Evolutionary conservation across 2,888 invertebrate species (phyloP).

Genomic region (Synergus laeviventris): DNA sequence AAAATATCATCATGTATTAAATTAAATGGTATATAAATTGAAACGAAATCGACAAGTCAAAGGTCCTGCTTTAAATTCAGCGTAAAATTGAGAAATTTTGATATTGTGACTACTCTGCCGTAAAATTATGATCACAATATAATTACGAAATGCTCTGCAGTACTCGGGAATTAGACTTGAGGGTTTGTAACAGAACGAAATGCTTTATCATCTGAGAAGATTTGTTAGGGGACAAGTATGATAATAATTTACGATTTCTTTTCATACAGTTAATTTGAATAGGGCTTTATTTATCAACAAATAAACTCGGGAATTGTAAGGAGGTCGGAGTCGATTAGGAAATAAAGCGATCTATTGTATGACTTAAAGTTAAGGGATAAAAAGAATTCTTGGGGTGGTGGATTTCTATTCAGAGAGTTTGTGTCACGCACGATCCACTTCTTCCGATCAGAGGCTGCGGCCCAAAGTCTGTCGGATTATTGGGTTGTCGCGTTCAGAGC

Average conservation of each 20-base stretch:
- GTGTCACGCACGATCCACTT: slow-evolving; percentile 62
- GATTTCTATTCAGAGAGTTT: slow-evolving; percentile 70
- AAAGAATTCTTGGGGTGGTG: slow-evolving; percentile 70
- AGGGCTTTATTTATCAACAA: slow-evolving; percentile 5
- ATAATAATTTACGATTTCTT: not conserved
- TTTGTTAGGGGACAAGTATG: no score
- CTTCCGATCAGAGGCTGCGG: slow-evolving; percentile 62
- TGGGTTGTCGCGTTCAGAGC: slow-evolving; percentile 63
- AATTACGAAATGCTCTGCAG: slow-evolving; percentile 29
- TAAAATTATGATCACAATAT: not conserved
- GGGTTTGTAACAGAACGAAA: not conserved
- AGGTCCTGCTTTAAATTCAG: not conserved
- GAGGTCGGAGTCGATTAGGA: not conserved
- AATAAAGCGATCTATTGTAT: slow-evolving; percentile 46
- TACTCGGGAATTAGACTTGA: not conserved
- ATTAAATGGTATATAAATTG: not conserved
- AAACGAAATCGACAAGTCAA: not conserved
- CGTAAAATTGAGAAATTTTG: slow-evolving; percentile 9
- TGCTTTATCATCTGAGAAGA: no score
- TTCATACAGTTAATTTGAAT: not conserved
- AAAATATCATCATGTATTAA: not conserved
- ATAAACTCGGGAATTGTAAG: not conserved
- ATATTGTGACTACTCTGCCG: slow-evolving; percentile 22
- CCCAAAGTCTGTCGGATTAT: slow-evolving; percentile 57
- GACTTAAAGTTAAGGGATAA: slow-evolving; percentile 71